Evolutionary conservation across 30 jellyfish, hydroid and myxozoan species (phyloP).

Genomic region (Phacellophora camtschatica): DNA sequence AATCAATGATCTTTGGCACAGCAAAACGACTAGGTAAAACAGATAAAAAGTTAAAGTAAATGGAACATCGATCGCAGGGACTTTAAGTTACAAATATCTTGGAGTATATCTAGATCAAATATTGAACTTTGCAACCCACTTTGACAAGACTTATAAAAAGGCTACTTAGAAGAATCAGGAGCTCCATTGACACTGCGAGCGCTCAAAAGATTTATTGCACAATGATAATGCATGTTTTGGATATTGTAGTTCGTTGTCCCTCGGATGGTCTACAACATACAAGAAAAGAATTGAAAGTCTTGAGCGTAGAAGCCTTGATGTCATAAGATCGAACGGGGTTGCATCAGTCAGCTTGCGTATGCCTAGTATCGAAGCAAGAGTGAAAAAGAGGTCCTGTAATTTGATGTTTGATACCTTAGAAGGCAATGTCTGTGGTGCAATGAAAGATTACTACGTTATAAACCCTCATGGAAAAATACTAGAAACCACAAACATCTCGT

Average conservation of each 20-base stretch:
- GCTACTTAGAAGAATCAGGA: slow-evolving; percentile 14
- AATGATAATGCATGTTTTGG: not conserved
- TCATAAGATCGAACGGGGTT: too few species aligned
- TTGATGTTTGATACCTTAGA: slow-evolving; percentile 25
- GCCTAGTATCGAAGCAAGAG: slow-evolving; percentile 4
- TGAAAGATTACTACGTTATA: too few species aligned
- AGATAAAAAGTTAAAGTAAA: slow-evolving; percentile 23
- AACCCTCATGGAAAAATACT: too few species aligned
- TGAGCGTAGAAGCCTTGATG: too few species aligned
- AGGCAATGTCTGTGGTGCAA: slow-evolving; percentile 39
- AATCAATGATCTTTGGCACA: slow-evolving; percentile 68
- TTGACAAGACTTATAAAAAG: slow-evolving; percentile 10
- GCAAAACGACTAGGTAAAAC: slow-evolving; percentile 47
- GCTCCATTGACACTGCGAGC: slow-evolving; percentile 19
- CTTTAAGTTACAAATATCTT: slow-evolving; percentile 44
- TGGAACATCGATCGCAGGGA: slow-evolving; percentile 27
- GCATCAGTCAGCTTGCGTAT: not conserved
- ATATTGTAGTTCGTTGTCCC: too few species aligned
- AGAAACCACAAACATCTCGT: too few species aligned
- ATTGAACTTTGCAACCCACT: slow-evolving; percentile 24
- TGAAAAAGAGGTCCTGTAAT: too few species aligned
- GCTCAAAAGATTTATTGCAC: slow-evolving; percentile 19
- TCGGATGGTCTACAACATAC: too few species aligned
- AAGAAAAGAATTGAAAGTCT: too few species aligned
- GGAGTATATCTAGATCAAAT: slow-evolving; percentile 33